Base-by-base conservation (phyloP, 1,140 invertebrate species). In the Zaprionus inermis region DNA sequence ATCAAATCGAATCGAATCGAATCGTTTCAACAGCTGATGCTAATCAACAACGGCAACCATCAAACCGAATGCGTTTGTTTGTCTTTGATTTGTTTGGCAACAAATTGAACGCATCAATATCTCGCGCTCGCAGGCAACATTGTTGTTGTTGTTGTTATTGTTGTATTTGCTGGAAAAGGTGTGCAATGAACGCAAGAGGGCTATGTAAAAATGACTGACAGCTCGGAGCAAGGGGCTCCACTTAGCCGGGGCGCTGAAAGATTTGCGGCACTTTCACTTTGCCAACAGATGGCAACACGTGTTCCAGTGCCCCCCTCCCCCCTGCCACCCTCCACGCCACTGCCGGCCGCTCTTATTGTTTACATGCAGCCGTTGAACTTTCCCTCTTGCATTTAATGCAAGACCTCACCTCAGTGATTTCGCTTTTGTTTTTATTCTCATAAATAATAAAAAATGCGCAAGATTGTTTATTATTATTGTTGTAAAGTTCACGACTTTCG, bases 21-120 rank as follows among this genome's bases (percentile, higher is more conserved):
- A 71, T 69, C 78, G 84, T 86, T 83, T 86, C 83, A 88, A 78
- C 83, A 86, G 82, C 82, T 86, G 83, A 86, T 86, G 83, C 83
- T 88, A 83, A 86, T 86, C 83, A 86, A 83, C 66, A 86, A 83
- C 66, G 56, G 65, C 41, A 67, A 34, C 59, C 44, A 61, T 51
- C 44, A 79, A 72, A 72, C 3, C 7, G 36, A 44, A 52, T 54
- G 72, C 44, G 59, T 70, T 71, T 79, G 70, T 84, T 84, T 76
- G 72, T 71, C 60, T 81, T 82, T 72, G 73, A 86, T 86, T 85
- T 89, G 84, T 86, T 86, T 86, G 84, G 72, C 83, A 83, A 89
- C 83, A 88, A 86, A 86, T 86, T 89, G 83, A 78, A 89, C 79
- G 64, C 79, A 83, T 89, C 83, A 83, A 73, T 65, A 56, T 46